Base-by-base conservation (phyloP, 2,113 vertebrate species). In the Atlantisia rogersi region DNA sequence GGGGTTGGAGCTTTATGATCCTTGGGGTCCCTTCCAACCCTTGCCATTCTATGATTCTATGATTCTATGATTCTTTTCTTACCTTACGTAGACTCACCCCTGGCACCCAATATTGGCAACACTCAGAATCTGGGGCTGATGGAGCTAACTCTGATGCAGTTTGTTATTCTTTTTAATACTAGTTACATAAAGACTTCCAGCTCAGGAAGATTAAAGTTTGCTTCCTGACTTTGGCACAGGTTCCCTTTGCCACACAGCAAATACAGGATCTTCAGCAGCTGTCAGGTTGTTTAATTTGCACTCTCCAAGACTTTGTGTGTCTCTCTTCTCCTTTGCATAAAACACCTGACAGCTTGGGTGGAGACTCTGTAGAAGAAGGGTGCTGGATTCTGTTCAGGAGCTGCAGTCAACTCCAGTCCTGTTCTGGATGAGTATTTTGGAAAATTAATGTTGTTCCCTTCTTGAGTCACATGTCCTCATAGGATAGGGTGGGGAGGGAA, bases 391-490 rank as follows among this genome's bases (percentile, higher is more conserved):
- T 70, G 28, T 5, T 58, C 40, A 53, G 28, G 32, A 69, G 16
- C 35, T 62, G 5, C 24, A 58, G 28, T 24, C 39, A 63, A 1
- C 17, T 42, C 12, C 53, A n/a, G 18, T 58, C 35, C 1, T 0
- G 5, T 58, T 77, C n/a, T 67, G 50, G 11, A 28, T 11, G 77
- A 37, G n/a, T 28, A 50, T 0, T 85, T n/a, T 55, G 32, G 55
- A 76, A 88, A 80, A 42, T 13, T 4, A 46, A 29, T 35, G 9
- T 21, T 29, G 6, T 20, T 78, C 25, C 9, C 15, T 90, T 77
- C 37, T 9, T 21, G 12, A 18, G 31, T 44, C 2, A 1, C 17
- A 40, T 2, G 0, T 70, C 22, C 25, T 64, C 5, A 11, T 5
- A 42, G 6, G 19, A 7, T 77, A 46, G 15, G 11, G 4, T 40